A percentile compares a stretch with the other conserved stretches of the same genome.
Evolutionary conservation across 2,113 vertebrate genomes (phyloP).

Genomic region (Erinaceus europaeus): DNA sequence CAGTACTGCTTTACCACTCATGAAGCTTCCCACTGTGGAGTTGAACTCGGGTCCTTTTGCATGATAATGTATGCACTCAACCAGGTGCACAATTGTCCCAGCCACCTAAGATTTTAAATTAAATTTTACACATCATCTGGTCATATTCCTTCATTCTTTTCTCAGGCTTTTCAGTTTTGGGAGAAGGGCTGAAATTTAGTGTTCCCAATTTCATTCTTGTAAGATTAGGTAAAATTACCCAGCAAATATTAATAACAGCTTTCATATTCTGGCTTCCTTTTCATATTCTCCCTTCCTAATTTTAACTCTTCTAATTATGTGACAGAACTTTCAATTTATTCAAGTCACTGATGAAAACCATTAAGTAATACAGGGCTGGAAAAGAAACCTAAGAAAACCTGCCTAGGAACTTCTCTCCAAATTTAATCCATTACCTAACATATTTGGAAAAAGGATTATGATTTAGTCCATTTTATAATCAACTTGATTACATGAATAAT

Average conservation of each 20-base stretch:
- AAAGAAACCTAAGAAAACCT: background rate
- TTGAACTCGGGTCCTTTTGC: too few species aligned
- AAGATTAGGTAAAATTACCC: slow-evolving; percentile 20
- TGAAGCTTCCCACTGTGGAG: too few species aligned
- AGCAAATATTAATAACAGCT: background rate
- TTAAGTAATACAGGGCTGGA: background rate
- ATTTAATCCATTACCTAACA: background rate
- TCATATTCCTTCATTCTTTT: background rate
- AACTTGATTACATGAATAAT: background rate
- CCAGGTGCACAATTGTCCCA: too few species aligned
- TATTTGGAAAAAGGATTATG: background rate
- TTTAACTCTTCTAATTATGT: background rate
- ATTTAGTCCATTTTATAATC: background rate
- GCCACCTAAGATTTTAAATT: background rate
- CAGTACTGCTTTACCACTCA: too few species aligned
- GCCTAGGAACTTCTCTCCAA: background rate
- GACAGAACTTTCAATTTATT: background rate
- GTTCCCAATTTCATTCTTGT: background rate
- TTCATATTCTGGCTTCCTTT: slow-evolving; percentile 6
- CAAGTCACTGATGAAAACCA: slow-evolving; percentile 4
- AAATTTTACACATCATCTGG: background rate
- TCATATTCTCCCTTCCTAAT: background rate
- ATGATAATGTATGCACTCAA: too few species aligned
- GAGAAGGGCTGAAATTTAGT: background rate
- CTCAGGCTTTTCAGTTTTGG: background rate